Base-by-base conservation (phyloP, 2,113 vertebrate species). In the Lethenteron camtschaticum region DNA sequence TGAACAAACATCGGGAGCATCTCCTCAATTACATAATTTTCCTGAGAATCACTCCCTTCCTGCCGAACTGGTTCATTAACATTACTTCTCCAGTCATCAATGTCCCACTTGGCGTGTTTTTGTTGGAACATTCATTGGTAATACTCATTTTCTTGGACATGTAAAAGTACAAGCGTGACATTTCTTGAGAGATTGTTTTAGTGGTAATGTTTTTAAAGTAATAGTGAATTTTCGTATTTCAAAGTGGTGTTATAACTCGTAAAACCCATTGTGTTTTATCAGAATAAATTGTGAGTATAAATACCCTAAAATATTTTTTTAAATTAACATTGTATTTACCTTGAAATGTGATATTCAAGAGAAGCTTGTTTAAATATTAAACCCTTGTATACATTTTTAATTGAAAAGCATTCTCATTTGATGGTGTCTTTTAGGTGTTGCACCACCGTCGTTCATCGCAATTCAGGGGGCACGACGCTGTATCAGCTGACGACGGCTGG, bases 11-110 rank as follows among this genome's bases (percentile, higher is more conserved):
- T 70, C 80, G 89, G 82, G 86, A 88, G 71, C 94, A 99, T 80
- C 87, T 99, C 70, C 96, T 99, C 76, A 96, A 99, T 80, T 99
- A 99, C 78, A 97, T 99, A n/a, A 90, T 97, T 80, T 99, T 99
- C 81, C 77, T 99, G 83, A 87, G 94, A 79, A 96, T 99, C 78
- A 99, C 92, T 3, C 94, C 94, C 16, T 97, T 99, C 75, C 87
- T 99, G 74, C 94, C 94, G 14, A 99, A 99, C 76, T 99, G 94
- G 94, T 99, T 99, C 81, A 99, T 99, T 81, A 99, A 99, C 79
- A 99, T 99, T 76, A 95, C 94, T 16, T 94, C 92, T 70, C 94
- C 94, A 71, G 85, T 99, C 76, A 95, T 99, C 78, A 94, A 97
- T 1, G 90, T 99, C 74, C 94, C 94, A 74, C 72, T 99, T 75